Base-by-base conservation (phyloP, 2,888 invertebrate genomes). In the Aporophyla nigra region DNA sequence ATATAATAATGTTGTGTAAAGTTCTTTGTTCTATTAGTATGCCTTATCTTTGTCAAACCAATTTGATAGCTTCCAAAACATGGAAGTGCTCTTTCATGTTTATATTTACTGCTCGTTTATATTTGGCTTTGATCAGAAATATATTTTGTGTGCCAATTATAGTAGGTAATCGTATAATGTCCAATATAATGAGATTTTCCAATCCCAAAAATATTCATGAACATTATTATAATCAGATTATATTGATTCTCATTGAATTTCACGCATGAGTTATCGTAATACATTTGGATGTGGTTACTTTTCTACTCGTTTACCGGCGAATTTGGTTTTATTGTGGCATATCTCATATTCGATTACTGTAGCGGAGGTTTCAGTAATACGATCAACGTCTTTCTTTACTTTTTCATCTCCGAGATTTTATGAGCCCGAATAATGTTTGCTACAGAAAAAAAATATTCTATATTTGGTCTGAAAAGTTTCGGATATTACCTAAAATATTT, bases 301-400 rank as follows among this genome's bases (percentile, higher is more conserved):
- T 85, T 80, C 65, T 75, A 74, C 72, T 87, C 77, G 80, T 70
- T 85, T 83, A 71, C 51, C 68, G 66, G 33, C 24, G 46, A 76
- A 76, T 76, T 73, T 76, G 58, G 56, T 76, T 72, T 78, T 80
- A 76, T 78, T 86, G 68, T 87, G 58, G 61, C 59, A 63, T 76
- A 73, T 78, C 65, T 83, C 56, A 59, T 78, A 82, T 78, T 87
- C 43, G 79, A 82, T 80, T 85, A 76, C 63, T n/a, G 53, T 62
- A 24, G 56, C 54, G 54, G 71, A 71, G 71, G 76, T 76, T 86
- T 40, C 56, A 65, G 71, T 85, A 78, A 82, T 78, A 62, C 53
- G 83, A 85, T 73, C 74, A 71, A 71, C 71, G 62, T 82, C 68
- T 85, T 74, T 53, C 46, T 71, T 80, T 59, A 84, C 66, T 74